A percentile compares a stretch with the other conserved stretches of the same genome.
These are phyloP conservation scores for Eretmocerus hayati DNA, from an alignment of 2,888 invertebrate genomes.

Conservation along the genomic window DNA sequence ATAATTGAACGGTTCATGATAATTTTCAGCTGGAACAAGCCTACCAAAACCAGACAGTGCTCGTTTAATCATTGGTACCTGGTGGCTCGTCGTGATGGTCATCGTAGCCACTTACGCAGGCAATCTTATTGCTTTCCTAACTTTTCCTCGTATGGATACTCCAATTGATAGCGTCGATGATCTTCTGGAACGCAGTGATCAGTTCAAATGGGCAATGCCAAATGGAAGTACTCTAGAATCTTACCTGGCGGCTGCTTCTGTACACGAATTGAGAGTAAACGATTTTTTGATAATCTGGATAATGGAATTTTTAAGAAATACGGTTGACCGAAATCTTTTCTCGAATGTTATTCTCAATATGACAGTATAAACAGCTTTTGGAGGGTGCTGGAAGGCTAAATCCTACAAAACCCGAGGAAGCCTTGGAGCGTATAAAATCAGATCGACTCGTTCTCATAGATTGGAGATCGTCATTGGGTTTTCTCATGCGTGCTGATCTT, in stretches of 20 bases:
- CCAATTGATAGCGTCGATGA: conserved; percentile 65
- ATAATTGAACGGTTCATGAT: too few relatives aligned
- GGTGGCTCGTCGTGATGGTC: conserved; percentile 88
- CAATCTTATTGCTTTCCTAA: conserved; percentile 85
- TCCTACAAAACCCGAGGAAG: conserved; percentile 25
- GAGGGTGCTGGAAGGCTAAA: conserved; percentile 50
- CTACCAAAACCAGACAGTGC: conserved; percentile 81
- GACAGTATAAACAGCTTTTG: conserved; percentile 54
- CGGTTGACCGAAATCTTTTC: not conserved
- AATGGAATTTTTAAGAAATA: too few relatives aligned
- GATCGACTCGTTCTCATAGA: conserved; percentile 72
- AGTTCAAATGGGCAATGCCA: conserved; percentile 69
- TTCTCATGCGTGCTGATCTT: conserved; percentile 53
- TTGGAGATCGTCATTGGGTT: conserved; percentile 71
- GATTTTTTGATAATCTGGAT: too few relatives aligned
- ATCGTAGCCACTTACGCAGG: conserved; percentile 88
- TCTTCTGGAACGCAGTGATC: conserved; percentile 52
- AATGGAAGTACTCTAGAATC: conserved; percentile 70
- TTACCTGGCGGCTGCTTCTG: conserved; percentile 55
- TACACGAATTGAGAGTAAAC: too few relatives aligned
- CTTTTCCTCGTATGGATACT: conserved; percentile 76
- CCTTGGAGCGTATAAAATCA: conserved; percentile 55
- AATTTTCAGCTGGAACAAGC: conserved; percentile 73
- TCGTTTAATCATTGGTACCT: conserved; percentile 75
- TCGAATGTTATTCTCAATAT: too few relatives aligned